phyloP scores from a whole-genome alignment of 2,888 invertebrate species.

The Pyrochroa serraticornis region DNA sequence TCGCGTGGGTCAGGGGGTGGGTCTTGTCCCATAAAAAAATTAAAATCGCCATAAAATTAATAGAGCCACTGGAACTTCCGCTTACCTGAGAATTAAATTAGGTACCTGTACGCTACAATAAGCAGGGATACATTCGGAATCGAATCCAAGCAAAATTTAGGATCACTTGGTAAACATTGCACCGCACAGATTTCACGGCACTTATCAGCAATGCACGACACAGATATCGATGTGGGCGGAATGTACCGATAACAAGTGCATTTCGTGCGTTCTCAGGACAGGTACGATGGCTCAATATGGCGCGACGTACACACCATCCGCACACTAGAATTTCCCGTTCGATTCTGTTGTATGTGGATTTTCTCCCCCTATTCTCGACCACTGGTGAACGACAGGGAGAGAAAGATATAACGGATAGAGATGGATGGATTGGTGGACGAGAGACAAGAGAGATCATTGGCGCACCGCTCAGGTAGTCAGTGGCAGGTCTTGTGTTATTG shows the following conservation, averaged over 20 bases:
- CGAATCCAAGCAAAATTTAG: constrained; percentile 17
- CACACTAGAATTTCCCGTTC: constrained; percentile 35
- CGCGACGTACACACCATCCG: constrained; percentile 24
- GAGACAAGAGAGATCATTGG: no score
- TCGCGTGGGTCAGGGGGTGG: no score
- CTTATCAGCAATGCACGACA: constrained; percentile 23
- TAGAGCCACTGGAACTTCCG: no score
- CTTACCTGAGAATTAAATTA: no score
- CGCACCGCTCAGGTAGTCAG: no score
- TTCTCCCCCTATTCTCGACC: constrained; percentile 17
- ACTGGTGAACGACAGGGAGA: constrained; percentile 13
- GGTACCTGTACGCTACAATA: no score
- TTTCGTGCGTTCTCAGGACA: constrained; percentile 32
- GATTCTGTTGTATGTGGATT: constrained; percentile 32
- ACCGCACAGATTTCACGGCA: constrained; percentile 28
- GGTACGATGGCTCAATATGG: constrained; percentile 32
- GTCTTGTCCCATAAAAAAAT: no score
- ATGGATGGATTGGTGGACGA: not conserved
- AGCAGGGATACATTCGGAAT: no score
- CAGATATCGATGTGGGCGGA: constrained; percentile 11
- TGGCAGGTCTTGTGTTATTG: no score
- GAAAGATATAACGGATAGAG: constrained; percentile 9
- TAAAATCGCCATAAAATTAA: no score
- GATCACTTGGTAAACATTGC: constrained; percentile 34
- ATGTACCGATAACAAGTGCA: constrained; percentile 1